Percentiles rank a stretch among this genome's conserved stretches.
phyloP scores from a whole-genome alignment of 2,797 vertebrate genomes.

The Bufotes viridis region DNA sequence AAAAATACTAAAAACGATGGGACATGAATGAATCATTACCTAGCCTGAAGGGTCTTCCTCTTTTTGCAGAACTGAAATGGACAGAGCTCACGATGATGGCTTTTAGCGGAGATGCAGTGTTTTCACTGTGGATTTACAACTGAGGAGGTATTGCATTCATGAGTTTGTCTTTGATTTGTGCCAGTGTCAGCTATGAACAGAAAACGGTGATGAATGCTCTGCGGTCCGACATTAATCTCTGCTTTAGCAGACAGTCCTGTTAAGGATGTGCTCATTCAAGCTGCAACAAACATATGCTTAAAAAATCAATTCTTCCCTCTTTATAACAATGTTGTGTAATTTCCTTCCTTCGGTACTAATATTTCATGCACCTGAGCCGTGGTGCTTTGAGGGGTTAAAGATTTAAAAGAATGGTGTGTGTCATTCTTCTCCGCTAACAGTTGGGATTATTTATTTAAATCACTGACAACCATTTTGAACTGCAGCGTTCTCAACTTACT shows the following conservation, averaged over 20 bases:
- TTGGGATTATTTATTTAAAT: slow-evolving; percentile 27
- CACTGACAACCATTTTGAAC: slow-evolving; percentile 42
- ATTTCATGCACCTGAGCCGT: slow-evolving; percentile 21
- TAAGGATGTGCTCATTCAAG: slow-evolving; percentile 57
- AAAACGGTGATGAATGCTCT: slow-evolving; percentile 61
- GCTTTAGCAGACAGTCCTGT: slow-evolving; percentile 60
- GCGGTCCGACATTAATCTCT: slow-evolving; percentile 57
- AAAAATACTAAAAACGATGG: slow-evolving; percentile 55
- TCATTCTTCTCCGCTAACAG: slow-evolving; percentile 6
- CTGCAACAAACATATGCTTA: slow-evolving; percentile 62
- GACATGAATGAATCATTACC: slow-evolving; percentile 62
- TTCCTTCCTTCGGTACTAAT: slow-evolving; percentile 33
- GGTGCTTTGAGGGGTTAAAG: slow-evolving; percentile 42
- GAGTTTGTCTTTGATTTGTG: slow-evolving; percentile 62
- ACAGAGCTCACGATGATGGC: slow-evolving; percentile 53
- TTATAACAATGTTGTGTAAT: slow-evolving; percentile 56
- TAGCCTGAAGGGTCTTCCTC: slow-evolving; percentile 59
- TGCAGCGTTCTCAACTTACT: neutral
- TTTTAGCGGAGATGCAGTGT: slow-evolving; percentile 51
- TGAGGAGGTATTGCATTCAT: slow-evolving; percentile 59
- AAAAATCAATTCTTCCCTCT: slow-evolving; percentile 56
- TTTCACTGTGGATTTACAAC: slow-evolving; percentile 61
- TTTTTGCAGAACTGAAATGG: slow-evolving; percentile 59
- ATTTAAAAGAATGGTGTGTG: slow-evolving; percentile 23
- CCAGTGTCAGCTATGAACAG: slow-evolving; percentile 61